A percentile compares a stretch with the other conserved stretches of the same genome.
Conservation (phyloP, 2,888 invertebrate species). For the Laothoe populi region DNA sequence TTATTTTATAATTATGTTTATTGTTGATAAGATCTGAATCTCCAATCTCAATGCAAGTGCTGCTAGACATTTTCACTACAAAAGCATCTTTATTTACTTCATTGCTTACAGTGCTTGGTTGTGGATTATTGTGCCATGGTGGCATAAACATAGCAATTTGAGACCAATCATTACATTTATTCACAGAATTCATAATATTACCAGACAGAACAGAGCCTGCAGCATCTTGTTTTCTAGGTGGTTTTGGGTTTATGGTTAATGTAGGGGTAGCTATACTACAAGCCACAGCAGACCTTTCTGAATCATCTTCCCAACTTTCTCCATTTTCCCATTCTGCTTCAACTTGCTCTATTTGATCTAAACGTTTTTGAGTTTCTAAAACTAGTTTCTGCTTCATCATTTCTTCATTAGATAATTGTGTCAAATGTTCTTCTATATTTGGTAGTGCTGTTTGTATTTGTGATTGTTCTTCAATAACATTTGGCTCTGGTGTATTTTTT, state of each 20-base stretch:
- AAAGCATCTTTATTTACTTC: constrained; percentile 33
- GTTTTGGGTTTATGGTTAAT: constrained; percentile 49
- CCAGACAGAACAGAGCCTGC: constrained; percentile 33
- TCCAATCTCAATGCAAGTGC: constrained; percentile 62
- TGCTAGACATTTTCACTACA: constrained; percentile 47
- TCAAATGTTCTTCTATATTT: constrained; percentile 25
- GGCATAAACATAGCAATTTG: constrained; percentile 62
- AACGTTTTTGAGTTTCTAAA: constrained; percentile 51
- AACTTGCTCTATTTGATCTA: constrained; percentile 64
- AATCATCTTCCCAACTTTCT: constrained; percentile 60
- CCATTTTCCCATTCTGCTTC: constrained; percentile 73
- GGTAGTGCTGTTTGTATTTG: neutral
- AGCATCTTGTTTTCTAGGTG: constrained; percentile 47
- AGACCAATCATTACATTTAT: constrained; percentile 65
- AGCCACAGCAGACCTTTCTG: constrained; percentile 30
- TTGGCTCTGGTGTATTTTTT: neutral
- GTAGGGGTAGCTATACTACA: constrained; percentile 25
- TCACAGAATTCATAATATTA: constrained; percentile 43
- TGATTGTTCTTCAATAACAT: neutral
- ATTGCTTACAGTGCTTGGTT: constrained; percentile 9
- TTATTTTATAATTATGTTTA: constrained; percentile 53
- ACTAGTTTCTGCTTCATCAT: constrained; percentile 37
- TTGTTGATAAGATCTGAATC: constrained; percentile 51
- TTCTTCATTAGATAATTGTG: constrained; percentile 32
- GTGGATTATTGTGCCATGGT: constrained; percentile 48